Base-by-base conservation (phyloP, 1,140 invertebrate genomes). In the Neuroterus valhalla region DNA sequence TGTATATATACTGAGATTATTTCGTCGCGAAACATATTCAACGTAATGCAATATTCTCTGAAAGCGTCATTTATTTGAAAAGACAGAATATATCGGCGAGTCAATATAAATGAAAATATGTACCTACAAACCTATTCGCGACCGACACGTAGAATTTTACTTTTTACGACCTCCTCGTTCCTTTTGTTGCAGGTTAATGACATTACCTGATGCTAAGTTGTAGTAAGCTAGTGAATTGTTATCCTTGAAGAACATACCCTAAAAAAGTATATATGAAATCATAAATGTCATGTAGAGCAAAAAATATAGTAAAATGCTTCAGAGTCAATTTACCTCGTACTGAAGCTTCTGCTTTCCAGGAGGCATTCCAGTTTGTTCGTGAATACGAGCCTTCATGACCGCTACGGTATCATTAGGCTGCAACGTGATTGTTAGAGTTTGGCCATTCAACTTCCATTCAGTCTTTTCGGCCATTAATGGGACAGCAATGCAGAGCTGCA, bases 201-300 rank as follows among this genome's bases (percentile, higher is more conserved):
- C 90, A 14, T 94, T 94, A 52, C 95, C 96, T 11, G 95, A 94
- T 0, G 93, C 91, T 26, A 99, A 93, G 89, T 99, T 99, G 90
- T 99, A 99, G 91, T 95, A 99, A 0, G 97, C 98, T 86, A 99
- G 91, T 2, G 95, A 94, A 85, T 98, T 98, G 21, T 94, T 97
- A 91, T 99, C 98, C 88, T 99, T 99, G 89, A 99, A 97, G 91
- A 99, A 99, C 87, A 99, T 94, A 50, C 98, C 98, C 95, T 98
- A n/a, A n/a, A n/a, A n/a, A n/a, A n/a, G n/a, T n/a, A n/a, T n/a
- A n/a, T n/a, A n/a, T n/a, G n/a, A n/a, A n/a, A n/a, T n/a, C n/a
- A n/a, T n/a, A n/a, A n/a, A n/a, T n/a, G n/a, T n/a, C n/a, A n/a
- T n/a, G n/a, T n/a, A n/a, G n/a, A n/a, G n/a, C n/a, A n/a, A n/a